These are phyloP conservation scores for Scarus forsteni DNA, from an alignment of 2,797 vertebrate species.

Conservation along the genomic window DNA sequence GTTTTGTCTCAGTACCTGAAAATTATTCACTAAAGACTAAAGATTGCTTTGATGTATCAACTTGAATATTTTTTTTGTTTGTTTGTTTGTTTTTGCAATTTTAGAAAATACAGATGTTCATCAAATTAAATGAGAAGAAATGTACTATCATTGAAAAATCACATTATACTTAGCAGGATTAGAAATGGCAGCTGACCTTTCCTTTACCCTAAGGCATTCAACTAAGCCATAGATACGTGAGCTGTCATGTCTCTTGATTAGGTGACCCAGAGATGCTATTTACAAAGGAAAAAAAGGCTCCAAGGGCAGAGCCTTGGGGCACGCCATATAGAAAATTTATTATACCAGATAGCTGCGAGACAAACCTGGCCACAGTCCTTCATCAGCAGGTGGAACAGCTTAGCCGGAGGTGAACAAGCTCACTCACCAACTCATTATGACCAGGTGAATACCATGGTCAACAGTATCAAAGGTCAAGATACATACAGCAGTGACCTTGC, in stretches of 20 bases:
- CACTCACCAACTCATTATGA: not conserved
- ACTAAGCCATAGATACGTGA: not conserved
- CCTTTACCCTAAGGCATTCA: not conserved
- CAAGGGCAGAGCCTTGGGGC: constrained; percentile 5
- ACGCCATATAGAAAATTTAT: not conserved
- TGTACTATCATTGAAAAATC: not conserved
- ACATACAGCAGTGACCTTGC: not conserved
- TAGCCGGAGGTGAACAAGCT: not conserved
- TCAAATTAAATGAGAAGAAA: no score
- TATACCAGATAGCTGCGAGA: not conserved
- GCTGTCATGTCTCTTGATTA: not conserved
- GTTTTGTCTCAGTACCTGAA: not conserved
- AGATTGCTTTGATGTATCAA: no score
- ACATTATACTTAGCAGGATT: not conserved
- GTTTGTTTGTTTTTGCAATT: no score
- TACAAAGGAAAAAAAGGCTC: not conserved
- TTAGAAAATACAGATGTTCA: no score
- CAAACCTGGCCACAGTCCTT: not conserved
- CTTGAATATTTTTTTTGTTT: no score
- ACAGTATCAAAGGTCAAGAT: constrained; percentile 3
- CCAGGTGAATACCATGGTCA: not conserved
- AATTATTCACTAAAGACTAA: no score
- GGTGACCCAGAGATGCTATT: not conserved
- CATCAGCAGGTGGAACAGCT: not conserved
- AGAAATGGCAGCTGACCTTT: not conserved